These are phyloP conservation scores for Delichon dasypus DNA, from an alignment of 2,797 vertebrate genomes.

Conservation along the genomic window DNA sequence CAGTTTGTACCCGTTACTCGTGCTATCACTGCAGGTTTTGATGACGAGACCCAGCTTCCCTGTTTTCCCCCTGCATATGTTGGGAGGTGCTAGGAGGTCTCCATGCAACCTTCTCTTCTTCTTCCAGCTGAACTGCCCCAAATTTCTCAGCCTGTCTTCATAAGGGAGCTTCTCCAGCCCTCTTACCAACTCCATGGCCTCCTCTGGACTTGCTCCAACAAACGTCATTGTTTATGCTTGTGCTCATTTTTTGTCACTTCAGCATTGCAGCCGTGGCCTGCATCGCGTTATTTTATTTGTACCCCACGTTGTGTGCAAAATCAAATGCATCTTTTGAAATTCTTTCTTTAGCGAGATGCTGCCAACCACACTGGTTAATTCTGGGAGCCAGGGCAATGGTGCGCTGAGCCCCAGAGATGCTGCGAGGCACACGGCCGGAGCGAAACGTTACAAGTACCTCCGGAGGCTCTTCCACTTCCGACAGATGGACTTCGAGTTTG, in stretches of 20 bases:
- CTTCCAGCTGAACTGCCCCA: not conserved
- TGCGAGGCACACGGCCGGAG: constrained; percentile 90
- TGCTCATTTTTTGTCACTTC: not conserved
- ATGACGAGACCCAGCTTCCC: not conserved
- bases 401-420: constrained; percentile 81
- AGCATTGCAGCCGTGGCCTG: not conserved
- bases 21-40: not conserved
- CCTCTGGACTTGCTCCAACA: not conserved
- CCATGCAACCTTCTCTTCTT: not conserved
- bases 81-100: not conserved
- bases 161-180: not conserved
- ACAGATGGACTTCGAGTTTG: constrained; percentile 98
- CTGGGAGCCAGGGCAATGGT: constrained; percentile 80
- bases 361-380: constrained; percentile 81
- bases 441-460: constrained; percentile 97
- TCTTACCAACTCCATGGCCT: not conserved
- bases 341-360: constrained; percentile 81
- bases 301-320: rapidly evolving
- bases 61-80: not conserved
- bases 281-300: rapidly evolving
- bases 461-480: constrained; percentile 88
- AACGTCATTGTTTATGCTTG: not conserved
- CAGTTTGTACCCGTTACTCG: not conserved
- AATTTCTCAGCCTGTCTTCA: not conserved
- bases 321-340: not conserved